Evolutionary conservation across 1,140 invertebrate genomes (phyloP), one percentile per base, ranked within the genome.

Genomic region (Eriosoma lanigerum): DNA sequence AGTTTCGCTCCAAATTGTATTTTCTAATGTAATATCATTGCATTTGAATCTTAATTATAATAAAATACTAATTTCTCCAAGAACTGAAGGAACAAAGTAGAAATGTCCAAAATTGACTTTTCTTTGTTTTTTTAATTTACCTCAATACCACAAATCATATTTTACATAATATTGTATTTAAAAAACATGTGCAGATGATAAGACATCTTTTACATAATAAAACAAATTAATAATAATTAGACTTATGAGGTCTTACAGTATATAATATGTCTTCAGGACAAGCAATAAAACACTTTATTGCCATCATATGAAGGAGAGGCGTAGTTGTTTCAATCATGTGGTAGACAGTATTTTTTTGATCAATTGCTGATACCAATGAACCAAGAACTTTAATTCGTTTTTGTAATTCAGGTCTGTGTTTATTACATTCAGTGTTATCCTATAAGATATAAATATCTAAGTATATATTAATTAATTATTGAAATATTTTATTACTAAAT

Each of bases 291-390:
- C 58, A 78, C n/a, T 78, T 78, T 5, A 26, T 12, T 17, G 56
- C 75, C 4, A 60, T 46, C 15, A 48, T 44, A 13, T 78, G 75
- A 19, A 78, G 75, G 6, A 78, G 50, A 60, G 56, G 56, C 48
- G 56, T 62, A 60, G 21, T 78, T 6, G 19, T 62, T 62, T 78
- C 56, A 48, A 78, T 62, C 10, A 78, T 78, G 29, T 78, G 24
- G 15, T 78, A 78, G 3, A 78, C 17, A 29, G 56, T 44, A 78
- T 29, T 19, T 29, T 78, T 62, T 17, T 62, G 38, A 46, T 78
- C 56, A 26, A 78, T 78, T 48, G 75, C 75, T 60, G 75, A 78
- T 60, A 78, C 75, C 26, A 78, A 78, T 60, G 75, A 78, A 60
- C 56, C 32, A 26, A 78, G 38, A 24, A 62, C 56, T 78, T 60